Conservation (phyloP, 2,888 invertebrate genomes). For the Octonoba sinensis region DNA sequence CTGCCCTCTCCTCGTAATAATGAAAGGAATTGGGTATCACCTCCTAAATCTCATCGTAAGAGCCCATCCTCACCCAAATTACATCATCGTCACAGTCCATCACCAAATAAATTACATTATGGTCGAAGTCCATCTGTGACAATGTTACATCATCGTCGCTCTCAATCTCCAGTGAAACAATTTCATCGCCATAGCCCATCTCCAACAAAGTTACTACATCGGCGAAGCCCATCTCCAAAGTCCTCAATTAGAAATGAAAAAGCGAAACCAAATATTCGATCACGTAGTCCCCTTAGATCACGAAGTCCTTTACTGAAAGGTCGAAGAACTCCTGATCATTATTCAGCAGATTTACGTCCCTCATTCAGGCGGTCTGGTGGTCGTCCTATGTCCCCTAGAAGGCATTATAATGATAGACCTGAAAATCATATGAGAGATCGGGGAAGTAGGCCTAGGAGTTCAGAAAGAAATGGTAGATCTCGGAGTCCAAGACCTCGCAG, state of each 20-base stretch:
- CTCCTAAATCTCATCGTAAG: constrained; percentile 16
- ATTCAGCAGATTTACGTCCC: constrained; percentile 10
- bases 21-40: constrained; percentile 7
- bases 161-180: constrained; percentile 8
- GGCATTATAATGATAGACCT: constrained; percentile 9
- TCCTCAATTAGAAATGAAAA: neutral
- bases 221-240: neutral
- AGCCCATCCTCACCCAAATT: neutral
- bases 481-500: constrained; percentile 35
- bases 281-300: constrained; percentile 17
- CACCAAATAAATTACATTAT: neutral
- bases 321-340: constrained; percentile 24
- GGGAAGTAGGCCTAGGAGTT: constrained; percentile 20
- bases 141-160: neutral
- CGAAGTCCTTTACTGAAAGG: neutral
- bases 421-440: neutral
- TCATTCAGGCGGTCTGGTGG: constrained; percentile 4
- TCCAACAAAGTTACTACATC: constrained; percentile 1
- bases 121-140: too few species aligned
- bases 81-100: constrained; percentile 1
- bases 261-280: neutral
- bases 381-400: constrained; percentile 15
- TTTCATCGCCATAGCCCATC: constrained; percentile 37
- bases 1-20: constrained; percentile 9
- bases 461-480: constrained; percentile 34